Evolutionary conservation across 2,113 vertebrate species (phyloP), one percentile per base, ranked within the genome.

Genomic region (Loxodonta africana): DNA sequence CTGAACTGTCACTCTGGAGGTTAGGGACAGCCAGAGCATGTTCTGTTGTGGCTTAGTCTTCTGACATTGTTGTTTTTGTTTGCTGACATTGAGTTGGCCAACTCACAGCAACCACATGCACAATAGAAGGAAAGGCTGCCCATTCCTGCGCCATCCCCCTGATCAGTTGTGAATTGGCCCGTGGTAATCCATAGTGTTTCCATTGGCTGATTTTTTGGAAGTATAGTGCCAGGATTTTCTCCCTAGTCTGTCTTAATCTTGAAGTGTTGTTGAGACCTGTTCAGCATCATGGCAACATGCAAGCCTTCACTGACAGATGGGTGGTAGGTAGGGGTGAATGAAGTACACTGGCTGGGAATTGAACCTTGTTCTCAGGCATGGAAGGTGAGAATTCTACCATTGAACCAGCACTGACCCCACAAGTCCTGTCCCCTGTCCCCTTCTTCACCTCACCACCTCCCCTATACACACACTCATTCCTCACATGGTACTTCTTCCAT

Each of bases 1-100:
- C 37, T 26, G 77, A 83, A 91, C 80, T 89, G 96, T 67, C 62
- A 53, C 46, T 74, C 65, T n/a, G 69, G 51, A 25, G 9, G 33
- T 77, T 53, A 51, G 83, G 14, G 73, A 82, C 28, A 1, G 41
- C 80, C 21, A 28, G 69, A 71, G 65, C 12, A 28, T 78, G 4
- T 57, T 86, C 83, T 69, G 67, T 77, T 53, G n/a, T 7, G 26
- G 83, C 48, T 94, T n/a, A 26, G 81, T 41, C 71, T 81, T 57
- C 63, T 10, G 11, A 60, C 4, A 37, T 37, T 30, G 65, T 69
- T 30, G 60, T 62, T 62, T 14, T 57, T 57, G 60, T 73, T 4
- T 9, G 37, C 73, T 41, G 73, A 37, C 21, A 10, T 41, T 74
- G 5, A 41, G 37, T 41, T 41, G 37, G 37, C 20, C 1, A 14